phyloP scores from a whole-genome alignment of 2,113 vertebrate genomes.

The Ceyx melanurus region DNA sequence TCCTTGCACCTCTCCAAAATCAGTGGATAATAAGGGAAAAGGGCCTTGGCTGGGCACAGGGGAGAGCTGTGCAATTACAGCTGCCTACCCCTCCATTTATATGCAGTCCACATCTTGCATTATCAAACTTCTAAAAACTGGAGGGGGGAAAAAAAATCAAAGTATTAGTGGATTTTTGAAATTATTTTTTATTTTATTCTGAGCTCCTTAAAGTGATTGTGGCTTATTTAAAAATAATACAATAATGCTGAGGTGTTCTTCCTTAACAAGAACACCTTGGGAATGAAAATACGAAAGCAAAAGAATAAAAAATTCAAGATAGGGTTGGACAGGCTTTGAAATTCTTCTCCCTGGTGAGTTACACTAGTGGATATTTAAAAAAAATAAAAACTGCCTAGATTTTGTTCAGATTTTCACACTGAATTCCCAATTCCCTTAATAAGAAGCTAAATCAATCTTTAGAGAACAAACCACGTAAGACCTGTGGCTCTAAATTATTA shows the following conservation, averaged over 20 bases:
- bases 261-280: constrained; percentile 48
- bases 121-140: not conserved
- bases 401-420: constrained; percentile 37
- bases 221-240: constrained; percentile 49
- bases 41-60: not conserved
- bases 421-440: constrained; percentile 58
- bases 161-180: not conserved
- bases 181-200: not conserved
- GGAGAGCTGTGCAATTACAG: not conserved
- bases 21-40: not conserved
- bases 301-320: constrained; percentile 18
- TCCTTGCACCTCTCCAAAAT: not conserved
- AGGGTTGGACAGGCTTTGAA: constrained; percentile 44
- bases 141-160: not conserved
- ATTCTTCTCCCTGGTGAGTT: constrained; percentile 7
- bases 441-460: constrained; percentile 65
- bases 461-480: constrained; percentile 43
- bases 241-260: constrained; percentile 20
- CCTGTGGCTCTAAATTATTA: constrained; percentile 49
- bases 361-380: constrained; percentile 9
- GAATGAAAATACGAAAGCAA: constrained; percentile 8
- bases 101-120: not conserved
- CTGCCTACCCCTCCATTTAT: not conserved
- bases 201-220: constrained; percentile 9
- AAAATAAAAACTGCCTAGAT: not conserved